A percentile compares a stretch with the other conserved stretches of the same genome.
Conservation (phyloP, 2,113 vertebrate genomes). For the Sander vitreus region DNA sequence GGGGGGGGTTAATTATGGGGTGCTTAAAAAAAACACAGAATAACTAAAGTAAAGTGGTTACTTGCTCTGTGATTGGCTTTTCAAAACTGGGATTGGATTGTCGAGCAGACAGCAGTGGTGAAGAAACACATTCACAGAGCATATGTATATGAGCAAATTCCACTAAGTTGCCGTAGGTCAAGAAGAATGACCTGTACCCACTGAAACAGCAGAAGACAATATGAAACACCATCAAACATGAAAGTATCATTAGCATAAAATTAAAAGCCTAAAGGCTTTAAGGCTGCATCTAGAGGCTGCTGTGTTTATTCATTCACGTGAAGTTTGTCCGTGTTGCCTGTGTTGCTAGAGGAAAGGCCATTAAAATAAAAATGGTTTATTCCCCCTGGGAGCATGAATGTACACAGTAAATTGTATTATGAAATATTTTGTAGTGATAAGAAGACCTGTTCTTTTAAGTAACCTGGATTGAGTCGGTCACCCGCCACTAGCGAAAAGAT, state of each 20-base stretch:
- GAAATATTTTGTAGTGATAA: not conserved
- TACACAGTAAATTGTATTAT: slow-evolving; percentile 1
- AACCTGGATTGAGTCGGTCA: too few relatives aligned
- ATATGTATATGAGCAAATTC: not conserved
- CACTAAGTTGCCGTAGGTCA: not conserved
- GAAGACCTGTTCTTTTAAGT: too few relatives aligned
- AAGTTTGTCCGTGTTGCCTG: slow-evolving; percentile 21
- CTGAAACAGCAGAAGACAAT: slow-evolving; percentile 6
- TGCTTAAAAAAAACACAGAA: slow-evolving; percentile 12
- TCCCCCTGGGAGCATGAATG: not conserved
- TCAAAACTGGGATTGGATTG: slow-evolving; percentile 3
- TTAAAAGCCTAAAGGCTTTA: slow-evolving; percentile 9
- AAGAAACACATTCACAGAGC: slow-evolving; percentile 8
- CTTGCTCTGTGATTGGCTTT: slow-evolving; percentile 29
- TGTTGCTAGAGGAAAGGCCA: slow-evolving; percentile 10
- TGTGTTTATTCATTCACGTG: slow-evolving; percentile 31
- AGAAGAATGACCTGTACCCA: slow-evolving; percentile 15
- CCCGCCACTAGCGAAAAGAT: too few relatives aligned
- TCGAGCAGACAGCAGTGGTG: not conserved
- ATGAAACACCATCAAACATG: slow-evolving; percentile 12
- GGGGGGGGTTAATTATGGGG: slow-evolving; percentile 10
- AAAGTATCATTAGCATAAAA: slow-evolving; percentile 32
- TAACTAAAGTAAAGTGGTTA: slow-evolving; percentile 40
- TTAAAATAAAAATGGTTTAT: slow-evolving; percentile 11
- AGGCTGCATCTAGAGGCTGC: slow-evolving; percentile 12